Evolutionary conservation across 2,888 invertebrate species (phyloP).

Genomic region (Raillietiella orientalis): DNA sequence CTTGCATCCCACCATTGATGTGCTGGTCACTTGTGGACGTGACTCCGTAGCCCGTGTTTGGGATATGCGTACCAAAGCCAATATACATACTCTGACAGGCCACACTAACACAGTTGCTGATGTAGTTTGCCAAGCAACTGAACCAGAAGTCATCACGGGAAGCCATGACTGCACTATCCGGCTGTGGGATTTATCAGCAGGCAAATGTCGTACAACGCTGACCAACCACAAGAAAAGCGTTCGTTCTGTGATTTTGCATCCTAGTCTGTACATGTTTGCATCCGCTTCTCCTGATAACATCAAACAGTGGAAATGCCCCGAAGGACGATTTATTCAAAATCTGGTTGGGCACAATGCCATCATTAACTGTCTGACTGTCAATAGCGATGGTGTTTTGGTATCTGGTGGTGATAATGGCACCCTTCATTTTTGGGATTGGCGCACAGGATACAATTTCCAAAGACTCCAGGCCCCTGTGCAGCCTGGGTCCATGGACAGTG

Average conservation of each 20-base stretch:
- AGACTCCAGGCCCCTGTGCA: conserved; percentile 69
- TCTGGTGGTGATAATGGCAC: conserved; percentile 97
- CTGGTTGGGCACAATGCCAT: conserved; percentile 89
- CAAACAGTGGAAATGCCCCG: conserved; percentile 95
- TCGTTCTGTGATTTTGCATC: conserved; percentile 20
- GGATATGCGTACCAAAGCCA: conserved; percentile 97
- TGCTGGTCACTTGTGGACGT: conserved; percentile 68
- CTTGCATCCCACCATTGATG: conserved; percentile 79
- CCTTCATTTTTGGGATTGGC: conserved; percentile 93
- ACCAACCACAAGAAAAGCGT: conserved; percentile 92
- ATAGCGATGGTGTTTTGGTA: conserved; percentile 71
- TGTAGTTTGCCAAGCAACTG: conserved; percentile 63
- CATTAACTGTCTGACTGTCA: conserved; percentile 80
- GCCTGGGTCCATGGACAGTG: conserved; percentile 96
- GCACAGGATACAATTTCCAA: conserved; percentile 96
- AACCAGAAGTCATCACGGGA: conserved; percentile 78
- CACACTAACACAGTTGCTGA: conserved; percentile 93
- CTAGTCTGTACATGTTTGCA: conserved; percentile 59
- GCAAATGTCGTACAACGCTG: conserved; percentile 66
- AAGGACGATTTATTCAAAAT: conserved; percentile 89
- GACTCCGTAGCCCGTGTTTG: conserved; percentile 89
- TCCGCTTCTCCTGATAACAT: conserved; percentile 96
- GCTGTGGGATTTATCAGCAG: conserved; percentile 89
- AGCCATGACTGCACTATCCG: conserved; percentile 87
- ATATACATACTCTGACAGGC: conserved; percentile 77